Evolutionary conservation across 2,113 vertebrate species (phyloP), one percentile per base, ranked within the genome.

Genomic region (Calyptomena viridis): DNA sequence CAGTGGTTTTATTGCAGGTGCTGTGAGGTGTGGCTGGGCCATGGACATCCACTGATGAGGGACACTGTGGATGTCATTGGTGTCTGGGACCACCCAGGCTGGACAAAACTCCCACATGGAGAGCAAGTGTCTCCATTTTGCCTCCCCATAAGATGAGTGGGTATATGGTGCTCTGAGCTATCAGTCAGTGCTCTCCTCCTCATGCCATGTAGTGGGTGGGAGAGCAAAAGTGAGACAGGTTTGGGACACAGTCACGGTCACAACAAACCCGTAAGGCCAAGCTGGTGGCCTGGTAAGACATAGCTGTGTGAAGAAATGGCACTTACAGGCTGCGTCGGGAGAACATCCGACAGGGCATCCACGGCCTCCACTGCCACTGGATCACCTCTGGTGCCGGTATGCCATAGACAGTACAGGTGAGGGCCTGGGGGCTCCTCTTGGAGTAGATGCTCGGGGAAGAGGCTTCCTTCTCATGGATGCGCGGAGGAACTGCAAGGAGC

Each of bases 311-410:
- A 42, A 89, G 60, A 81, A 87, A 84, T 17, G 31, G 28, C 75
- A 98, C 99, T 98, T 97, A 99, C 99, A 95, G 97, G 82, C 97
- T 98, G 85, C 96, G 98, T 63, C 98, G 98, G 94, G 95, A 96
- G 96, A 99, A 98, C 83, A 98, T 97, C 85, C 98, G 98, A 88
- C 99, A 99, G 39, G 99, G 99, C 11, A 98, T 98, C 99, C 99
- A 99, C 0, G 99, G 98, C 80, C 99, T 98, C 99, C 99, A 99
- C 85, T 99, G 98, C 99, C 99, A 99, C 97, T 98, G 98, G 96
- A 99, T 93, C 50, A 77, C 84, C 77, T 98, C 97, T 0, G 99
- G 99, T 2, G 98, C 96, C 0, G 99, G 99, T 53, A 98, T 96
- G 37, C 99, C 99, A 6, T 98, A 98, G 76, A 98, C 98, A 0